Evolutionary conservation across 2,113 vertebrate species (phyloP).

Genomic region (Xiphophorus maculatus): DNA sequence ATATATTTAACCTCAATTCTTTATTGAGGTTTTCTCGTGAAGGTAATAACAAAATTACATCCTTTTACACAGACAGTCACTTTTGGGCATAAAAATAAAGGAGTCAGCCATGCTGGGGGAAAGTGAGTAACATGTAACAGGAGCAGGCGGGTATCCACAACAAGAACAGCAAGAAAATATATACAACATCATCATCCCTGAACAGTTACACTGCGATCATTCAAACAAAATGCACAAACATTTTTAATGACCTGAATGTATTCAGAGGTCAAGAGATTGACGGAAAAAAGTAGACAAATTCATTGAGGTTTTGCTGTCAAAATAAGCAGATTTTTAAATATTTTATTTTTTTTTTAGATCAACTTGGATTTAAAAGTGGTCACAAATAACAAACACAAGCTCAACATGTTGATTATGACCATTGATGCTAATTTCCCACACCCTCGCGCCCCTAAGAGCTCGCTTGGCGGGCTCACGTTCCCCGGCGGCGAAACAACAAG

Average conservation of each 20-base stretch:
- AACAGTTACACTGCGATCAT: conserved; percentile 73
- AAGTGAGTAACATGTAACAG: conserved; percentile 50
- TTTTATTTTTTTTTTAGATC: neutral
- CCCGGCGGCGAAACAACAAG: conserved; percentile 35
- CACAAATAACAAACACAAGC: conserved; percentile 2
- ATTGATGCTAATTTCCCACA: neutral
- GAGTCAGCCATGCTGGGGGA: conserved; percentile 23
- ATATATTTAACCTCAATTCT: conserved; percentile 61
- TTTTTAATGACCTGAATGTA: conserved; percentile 55
- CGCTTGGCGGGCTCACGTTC: conserved; percentile 13
- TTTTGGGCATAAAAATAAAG: conserved; percentile 45
- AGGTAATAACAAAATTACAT: conserved; percentile 69
- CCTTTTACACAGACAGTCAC: conserved; percentile 66
- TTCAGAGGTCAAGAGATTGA: conserved; percentile 29
- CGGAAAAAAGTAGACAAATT: conserved; percentile 15
- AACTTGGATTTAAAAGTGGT: neutral
- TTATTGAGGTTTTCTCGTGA: conserved; percentile 73
- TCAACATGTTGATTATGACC: neutral
- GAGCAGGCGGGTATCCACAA: conserved; percentile 54
- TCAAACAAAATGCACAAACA: conserved; percentile 26
- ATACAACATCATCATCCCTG: conserved; percentile 78
- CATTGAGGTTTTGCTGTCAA: conserved; percentile 5
- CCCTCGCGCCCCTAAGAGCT: conserved; percentile 60
- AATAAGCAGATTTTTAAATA: neutral
- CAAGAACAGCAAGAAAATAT: conserved; percentile 44